phyloP scores from a whole-genome alignment of 2,113 vertebrate species.

The Alectura lathami region DNA sequence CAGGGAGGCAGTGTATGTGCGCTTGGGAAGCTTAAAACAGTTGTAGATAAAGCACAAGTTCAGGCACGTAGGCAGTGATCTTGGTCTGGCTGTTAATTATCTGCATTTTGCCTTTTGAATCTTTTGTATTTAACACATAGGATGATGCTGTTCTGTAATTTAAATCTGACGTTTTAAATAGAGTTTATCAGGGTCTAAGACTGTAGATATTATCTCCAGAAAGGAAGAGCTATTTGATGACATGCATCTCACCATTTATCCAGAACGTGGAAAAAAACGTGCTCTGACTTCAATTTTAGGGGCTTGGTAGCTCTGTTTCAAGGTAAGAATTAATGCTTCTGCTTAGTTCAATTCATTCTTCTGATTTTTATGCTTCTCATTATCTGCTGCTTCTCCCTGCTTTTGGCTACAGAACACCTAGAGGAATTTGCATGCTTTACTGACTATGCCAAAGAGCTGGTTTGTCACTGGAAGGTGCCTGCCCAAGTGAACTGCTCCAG shows the following conservation, averaged over 20 bases:
- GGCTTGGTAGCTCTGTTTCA: background rate
- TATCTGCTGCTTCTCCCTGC: constrained; percentile 28
- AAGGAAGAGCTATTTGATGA: background rate
- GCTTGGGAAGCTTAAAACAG: background rate
- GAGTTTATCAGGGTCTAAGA: background rate
- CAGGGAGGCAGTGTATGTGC: background rate
- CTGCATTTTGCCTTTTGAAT: background rate
- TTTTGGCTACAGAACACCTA: background rate
- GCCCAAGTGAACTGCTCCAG: constrained; percentile 43
- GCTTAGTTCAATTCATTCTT: background rate
- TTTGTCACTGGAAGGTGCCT: constrained; percentile 70
- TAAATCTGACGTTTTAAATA: background rate
- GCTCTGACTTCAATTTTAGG: background rate
- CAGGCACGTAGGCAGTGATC: background rate
- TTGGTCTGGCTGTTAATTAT: background rate
- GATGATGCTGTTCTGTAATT: background rate
- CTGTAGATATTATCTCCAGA: fast-evolving
- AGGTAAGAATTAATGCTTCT: background rate
- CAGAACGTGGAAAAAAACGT: background rate
- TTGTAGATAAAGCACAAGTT: background rate
- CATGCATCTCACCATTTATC: background rate
- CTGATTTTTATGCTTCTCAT: background rate
- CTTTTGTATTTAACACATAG: background rate
- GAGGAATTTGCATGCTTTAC: constrained; percentile 56
- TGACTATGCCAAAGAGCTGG: constrained; percentile 54